Percentiles rank a stretch among this genome's conserved stretches.
phyloP scores from a whole-genome alignment of 1,140 invertebrate genomes.

The Pectinophora gossypiella region DNA sequence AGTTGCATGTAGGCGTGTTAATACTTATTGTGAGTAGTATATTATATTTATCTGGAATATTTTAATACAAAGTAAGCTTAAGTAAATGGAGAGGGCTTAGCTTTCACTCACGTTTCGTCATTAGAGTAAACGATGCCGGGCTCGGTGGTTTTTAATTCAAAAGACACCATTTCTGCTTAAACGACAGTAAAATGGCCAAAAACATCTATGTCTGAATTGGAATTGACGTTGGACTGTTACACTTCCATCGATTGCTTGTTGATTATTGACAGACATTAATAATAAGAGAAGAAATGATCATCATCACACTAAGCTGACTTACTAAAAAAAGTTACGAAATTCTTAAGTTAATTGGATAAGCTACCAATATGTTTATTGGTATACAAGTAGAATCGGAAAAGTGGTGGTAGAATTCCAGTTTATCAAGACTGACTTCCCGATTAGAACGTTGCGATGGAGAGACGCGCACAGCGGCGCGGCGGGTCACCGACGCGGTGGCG shows the following conservation, averaged over 20 bases:
- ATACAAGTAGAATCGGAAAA: no score
- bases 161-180: constrained; percentile 1
- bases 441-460: background rate
- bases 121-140: constrained; percentile 43
- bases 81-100: constrained; percentile 33
- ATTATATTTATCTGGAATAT: constrained; percentile 34
- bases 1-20: constrained; percentile 17
- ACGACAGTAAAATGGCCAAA: background rate
- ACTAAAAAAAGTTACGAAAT: no score
- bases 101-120: constrained; percentile 62
- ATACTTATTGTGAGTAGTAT: constrained; percentile 19
- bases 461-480: constrained; percentile 2
- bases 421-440: background rate
- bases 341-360: no score
- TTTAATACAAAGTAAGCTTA: constrained; percentile 41
- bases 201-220: background rate
- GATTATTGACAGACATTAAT: no score
- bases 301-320: no score
- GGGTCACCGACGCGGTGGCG: constrained; percentile 13
- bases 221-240: no score
- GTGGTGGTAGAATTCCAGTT: no score
- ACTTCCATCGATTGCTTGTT: no score
- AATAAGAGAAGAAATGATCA: no score
- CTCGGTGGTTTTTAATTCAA: constrained; percentile 26
- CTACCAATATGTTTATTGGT: no score